Conservation (phyloP, 2,888 invertebrate species). For the Embidobia sp. region DNA sequence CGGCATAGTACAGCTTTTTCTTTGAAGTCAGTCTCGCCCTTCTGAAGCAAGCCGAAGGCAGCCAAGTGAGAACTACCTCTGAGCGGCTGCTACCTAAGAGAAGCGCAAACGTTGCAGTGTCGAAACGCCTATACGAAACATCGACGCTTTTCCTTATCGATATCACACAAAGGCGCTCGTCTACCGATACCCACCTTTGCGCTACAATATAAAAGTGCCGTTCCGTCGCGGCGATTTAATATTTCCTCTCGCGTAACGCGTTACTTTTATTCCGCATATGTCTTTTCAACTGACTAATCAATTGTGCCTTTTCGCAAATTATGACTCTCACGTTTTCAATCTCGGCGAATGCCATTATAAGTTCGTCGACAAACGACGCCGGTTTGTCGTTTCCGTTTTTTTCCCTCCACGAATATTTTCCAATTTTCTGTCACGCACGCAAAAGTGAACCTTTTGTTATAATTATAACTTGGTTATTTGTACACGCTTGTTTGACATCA, state of each 20-base stretch:
- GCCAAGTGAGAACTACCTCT: conserved; percentile 74
- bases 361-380: conserved; percentile 9
- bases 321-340: conserved; percentile 39
- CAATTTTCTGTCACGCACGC: too few species aligned
- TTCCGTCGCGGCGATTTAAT: conserved; percentile 48
- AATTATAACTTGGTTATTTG: too few species aligned
- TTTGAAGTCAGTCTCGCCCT: conserved; percentile 76
- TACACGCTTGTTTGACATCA: too few species aligned
- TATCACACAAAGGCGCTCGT: conserved; percentile 73
- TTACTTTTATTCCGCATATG: conserved; percentile 34
- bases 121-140: conserved; percentile 72
- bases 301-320: conserved; percentile 43
- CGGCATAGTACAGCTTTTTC: conserved; percentile 73
- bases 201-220: conserved; percentile 35
- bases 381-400: conserved; percentile 8
- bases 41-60: conserved; percentile 70
- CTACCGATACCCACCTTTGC: conserved; percentile 44
- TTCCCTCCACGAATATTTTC: not conserved
- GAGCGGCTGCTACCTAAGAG: conserved; percentile 67
- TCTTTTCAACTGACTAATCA: conserved; percentile 49
- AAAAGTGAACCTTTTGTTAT: too few species aligned
- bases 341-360: conserved; percentile 44
- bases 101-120: conserved; percentile 65
- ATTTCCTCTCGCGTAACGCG: conserved; percentile 30
- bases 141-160: conserved; percentile 74